Conservation (phyloP, 2,113 vertebrate species). For the Cynoglossus semilaevis region DNA sequence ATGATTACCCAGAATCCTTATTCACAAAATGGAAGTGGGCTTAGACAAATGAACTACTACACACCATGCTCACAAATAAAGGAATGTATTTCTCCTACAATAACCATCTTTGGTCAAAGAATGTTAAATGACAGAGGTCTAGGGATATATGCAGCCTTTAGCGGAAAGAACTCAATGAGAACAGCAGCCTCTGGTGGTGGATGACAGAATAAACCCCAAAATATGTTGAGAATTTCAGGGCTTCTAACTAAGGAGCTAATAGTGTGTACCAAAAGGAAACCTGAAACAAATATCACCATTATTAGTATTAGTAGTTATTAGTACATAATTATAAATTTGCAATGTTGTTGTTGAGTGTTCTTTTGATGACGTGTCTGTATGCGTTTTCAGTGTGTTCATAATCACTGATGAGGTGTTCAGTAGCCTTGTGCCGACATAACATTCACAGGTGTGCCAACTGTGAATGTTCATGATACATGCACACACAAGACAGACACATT, state of each 20-base stretch:
- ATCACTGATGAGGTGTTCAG: conserved; percentile 69
- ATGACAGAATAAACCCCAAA: conserved; percentile 4
- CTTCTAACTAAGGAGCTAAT: conserved; percentile 52
- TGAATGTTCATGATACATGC: conserved; percentile 9
- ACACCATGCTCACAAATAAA: conserved; percentile 32
- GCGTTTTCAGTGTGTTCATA: conserved; percentile 34
- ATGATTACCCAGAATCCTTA: too few species aligned
- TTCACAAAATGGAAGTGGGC: too few species aligned
- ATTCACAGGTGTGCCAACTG: conserved; percentile 67
- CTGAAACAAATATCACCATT: conserved; percentile 47
- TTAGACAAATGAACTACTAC: neutral
- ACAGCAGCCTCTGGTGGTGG: conserved; percentile 71
- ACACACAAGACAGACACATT: conserved; percentile 1
- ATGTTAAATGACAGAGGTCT: conserved; percentile 1
- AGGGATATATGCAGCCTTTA: neutral
- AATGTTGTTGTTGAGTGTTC: conserved; percentile 8
- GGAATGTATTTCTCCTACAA: conserved; percentile 26
- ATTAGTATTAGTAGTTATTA: too few species aligned
- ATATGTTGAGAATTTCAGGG: conserved; percentile 31
- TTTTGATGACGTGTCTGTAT: neutral
- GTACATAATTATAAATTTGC: too few species aligned
- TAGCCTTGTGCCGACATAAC: conserved; percentile 38
- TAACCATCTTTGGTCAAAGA: conserved; percentile 25
- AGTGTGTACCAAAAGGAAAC: conserved; percentile 55
- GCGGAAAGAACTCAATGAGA: conserved; percentile 32